Base-by-base conservation (phyloP, 2,113 vertebrate species). In the Hystrix cristata region DNA sequence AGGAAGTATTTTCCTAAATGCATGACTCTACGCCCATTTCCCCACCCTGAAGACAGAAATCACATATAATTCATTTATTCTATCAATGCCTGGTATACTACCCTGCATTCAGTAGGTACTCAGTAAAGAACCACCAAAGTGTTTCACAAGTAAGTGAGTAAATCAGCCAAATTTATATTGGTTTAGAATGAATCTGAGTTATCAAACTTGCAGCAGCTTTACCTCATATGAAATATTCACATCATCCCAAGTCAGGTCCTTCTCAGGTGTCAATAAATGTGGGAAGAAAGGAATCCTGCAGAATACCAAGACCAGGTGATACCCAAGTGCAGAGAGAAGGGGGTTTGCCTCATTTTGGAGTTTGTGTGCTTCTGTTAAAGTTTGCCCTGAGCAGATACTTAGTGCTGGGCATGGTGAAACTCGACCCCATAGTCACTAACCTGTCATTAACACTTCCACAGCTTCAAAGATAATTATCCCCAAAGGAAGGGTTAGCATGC, bases 181-280 rank as follows among this genome's bases (percentile, higher is more conserved):
- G 31, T 83, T 90, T 27, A 19, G 53, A 87, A 60, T 21, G 85
- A 80, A 82, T n/a, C 48, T 78, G 55, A 87, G 57, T 76, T 48
- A 71, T 76, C 92, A 93, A 86, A 95, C 82, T 93, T 85, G 60
- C 65, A 89, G 69, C 55, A 55, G 72, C 72, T 65, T 82, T 48
- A 67, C 78, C 6, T 95, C 65, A 31, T 38, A 85, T 67, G 57
- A 92, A 90, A 90, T 87, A 85, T 57, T 96, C 69, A 92, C 59
- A n/a, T 79, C 87, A 46, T 7, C 46, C 59, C 85, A 87, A 92
- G 94, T 85, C 69, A 67, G 88, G 55, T 46, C 84, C 34, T 48
- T 87, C 80, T 76, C 34, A 29, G 25, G n/a, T 90, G 88, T 65
- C 91, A 43, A 62, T 14, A 67, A 82, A n/a, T 82, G 19, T 81